Percentiles rank a stretch among this genome's conserved stretches.
phyloP scores from a whole-genome alignment of 1,140 invertebrate species.

The Drosophila carrolli region DNA sequence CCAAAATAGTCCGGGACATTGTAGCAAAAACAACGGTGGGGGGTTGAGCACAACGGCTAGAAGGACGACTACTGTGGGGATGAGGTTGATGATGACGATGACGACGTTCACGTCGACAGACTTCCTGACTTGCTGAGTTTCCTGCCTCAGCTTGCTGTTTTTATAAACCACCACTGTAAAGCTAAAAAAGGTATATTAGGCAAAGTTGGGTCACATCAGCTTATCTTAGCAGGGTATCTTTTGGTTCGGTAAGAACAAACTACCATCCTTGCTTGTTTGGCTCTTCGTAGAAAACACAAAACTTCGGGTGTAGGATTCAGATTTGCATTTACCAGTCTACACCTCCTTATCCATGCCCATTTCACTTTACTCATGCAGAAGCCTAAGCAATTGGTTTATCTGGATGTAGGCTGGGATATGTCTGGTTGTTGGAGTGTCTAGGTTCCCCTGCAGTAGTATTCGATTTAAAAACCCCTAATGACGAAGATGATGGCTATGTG shows the following conservation, averaged over 20 bases:
- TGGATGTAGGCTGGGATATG: slow-evolving; percentile 12
- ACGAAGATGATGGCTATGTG: slow-evolving; percentile 31
- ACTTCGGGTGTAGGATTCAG: slow-evolving; percentile 47
- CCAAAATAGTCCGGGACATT: slow-evolving; percentile 66
- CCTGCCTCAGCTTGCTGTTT: slow-evolving; percentile 43
- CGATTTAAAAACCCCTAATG: slow-evolving; percentile 52
- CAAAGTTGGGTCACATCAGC: slow-evolving; percentile 25
- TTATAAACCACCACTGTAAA: slow-evolving; percentile 21
- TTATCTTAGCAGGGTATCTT: slow-evolving; percentile 24
- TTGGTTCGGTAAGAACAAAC: slow-evolving; percentile 14
- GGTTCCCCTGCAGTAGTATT: slow-evolving; percentile 24
- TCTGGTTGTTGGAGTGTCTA: slow-evolving; percentile 20
- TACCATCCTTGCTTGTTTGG: slow-evolving; percentile 14
- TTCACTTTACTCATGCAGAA: slow-evolving; percentile 7
- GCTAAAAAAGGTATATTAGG: slow-evolving; percentile 23
- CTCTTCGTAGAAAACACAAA: slow-evolving; percentile 41
- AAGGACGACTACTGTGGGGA: slow-evolving; percentile 8
- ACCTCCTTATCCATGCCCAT: slow-evolving; percentile 1
- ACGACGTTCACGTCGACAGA: slow-evolving; percentile 40
- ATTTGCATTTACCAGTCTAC: slow-evolving; percentile 67
- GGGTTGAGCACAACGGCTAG: slow-evolving; percentile 7
- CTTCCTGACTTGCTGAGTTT: slow-evolving; percentile 68
- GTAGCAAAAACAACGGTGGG: slow-evolving; percentile 56
- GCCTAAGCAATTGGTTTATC: slow-evolving; percentile 16
- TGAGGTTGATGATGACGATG: slow-evolving; percentile 25